A percentile compares a stretch with the other conserved stretches of the same genome.
Evolutionary conservation across 2,113 vertebrate genomes (phyloP).

Genomic region (Phyllopteryx taeniolatus): DNA sequence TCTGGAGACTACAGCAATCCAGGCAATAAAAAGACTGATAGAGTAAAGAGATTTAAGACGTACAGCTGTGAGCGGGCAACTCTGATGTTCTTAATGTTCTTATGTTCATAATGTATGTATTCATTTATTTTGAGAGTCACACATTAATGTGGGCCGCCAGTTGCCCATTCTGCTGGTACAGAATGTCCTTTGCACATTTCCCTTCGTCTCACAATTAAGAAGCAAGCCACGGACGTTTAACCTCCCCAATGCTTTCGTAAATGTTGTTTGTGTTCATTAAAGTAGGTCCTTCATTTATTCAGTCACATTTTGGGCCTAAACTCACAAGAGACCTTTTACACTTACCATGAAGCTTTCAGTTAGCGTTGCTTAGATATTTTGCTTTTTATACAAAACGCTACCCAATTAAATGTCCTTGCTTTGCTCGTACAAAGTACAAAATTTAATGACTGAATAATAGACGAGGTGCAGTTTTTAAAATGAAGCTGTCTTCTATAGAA

Average conservation of each 20-base stretch:
- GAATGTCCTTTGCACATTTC: constrained; percentile 32
- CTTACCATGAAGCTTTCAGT: constrained; percentile 54
- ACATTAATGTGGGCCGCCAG: too few species aligned
- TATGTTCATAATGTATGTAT: neutral
- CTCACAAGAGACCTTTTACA: constrained; percentile 36
- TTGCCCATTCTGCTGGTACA: constrained; percentile 11
- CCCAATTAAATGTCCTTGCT: constrained; percentile 48
- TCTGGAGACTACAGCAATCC: constrained; percentile 34
- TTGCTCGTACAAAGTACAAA: constrained; percentile 26
- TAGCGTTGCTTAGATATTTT: constrained; percentile 31
- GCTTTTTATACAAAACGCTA: constrained; percentile 30
- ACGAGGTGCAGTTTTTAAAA: constrained; percentile 32
- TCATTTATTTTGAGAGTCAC: neutral
- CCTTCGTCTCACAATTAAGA: constrained; percentile 14
- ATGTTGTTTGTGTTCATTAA: constrained; percentile 28
- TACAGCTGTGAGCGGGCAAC: too few species aligned
- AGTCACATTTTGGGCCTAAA: constrained; percentile 42
- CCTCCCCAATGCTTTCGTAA: constrained; percentile 29
- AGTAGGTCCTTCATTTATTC: constrained; percentile 44
- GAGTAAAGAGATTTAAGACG: too few species aligned
- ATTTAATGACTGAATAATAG: constrained; percentile 8
- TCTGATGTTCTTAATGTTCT: too few species aligned
- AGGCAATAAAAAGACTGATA: constrained; percentile 42
- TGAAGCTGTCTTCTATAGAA: constrained; percentile 38
- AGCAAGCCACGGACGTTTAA: constrained; percentile 29